Percentiles rank a stretch among this genome's conserved stretches.
Conservation (phyloP, 2,113 vertebrate species). For the Rafetus swinhoei region DNA sequence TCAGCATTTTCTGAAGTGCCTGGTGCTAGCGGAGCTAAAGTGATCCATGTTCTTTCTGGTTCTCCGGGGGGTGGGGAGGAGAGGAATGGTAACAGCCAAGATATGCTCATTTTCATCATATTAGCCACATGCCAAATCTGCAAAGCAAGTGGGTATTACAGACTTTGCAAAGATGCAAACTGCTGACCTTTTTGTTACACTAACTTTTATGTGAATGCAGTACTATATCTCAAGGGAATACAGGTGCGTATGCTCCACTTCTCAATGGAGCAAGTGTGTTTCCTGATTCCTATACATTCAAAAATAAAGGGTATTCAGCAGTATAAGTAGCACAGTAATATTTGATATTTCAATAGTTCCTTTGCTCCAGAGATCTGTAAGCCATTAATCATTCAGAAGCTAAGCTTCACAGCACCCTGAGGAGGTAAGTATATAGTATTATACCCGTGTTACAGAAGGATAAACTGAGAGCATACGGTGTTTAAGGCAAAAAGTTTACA, state of each 20-base stretch:
- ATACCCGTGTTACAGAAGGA: slow-evolving; percentile 13
- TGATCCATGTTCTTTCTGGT: not conserved
- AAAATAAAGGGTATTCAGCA: slow-evolving; percentile 7
- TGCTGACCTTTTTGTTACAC: not conserved
- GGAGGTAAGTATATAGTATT: not conserved
- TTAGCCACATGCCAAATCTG: not conserved
- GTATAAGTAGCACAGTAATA: slow-evolving; percentile 49
- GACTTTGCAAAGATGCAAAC: not conserved
- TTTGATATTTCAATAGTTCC: slow-evolving; percentile 26
- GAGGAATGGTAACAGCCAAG: rapidly evolving
- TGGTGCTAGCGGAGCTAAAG: not conserved
- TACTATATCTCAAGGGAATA: not conserved
- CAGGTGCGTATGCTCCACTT: not conserved
- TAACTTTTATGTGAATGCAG: not conserved
- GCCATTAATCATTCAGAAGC: slow-evolving; percentile 17
- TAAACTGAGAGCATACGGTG: not conserved
- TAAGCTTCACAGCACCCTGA: slow-evolving; percentile 14
- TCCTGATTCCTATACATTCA: slow-evolving; percentile 4
- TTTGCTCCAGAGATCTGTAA: slow-evolving; percentile 40
- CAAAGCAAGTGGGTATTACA: not conserved
- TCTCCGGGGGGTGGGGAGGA: not conserved
- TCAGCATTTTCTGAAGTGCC: not conserved
- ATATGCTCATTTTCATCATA: not conserved
- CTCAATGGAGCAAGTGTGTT: not conserved
- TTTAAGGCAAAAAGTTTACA: slow-evolving; percentile 17